A percentile compares a stretch with the other conserved stretches of the same genome.
Conservation (phyloP, 2,113 vertebrate species). For the Rhea pennata region DNA sequence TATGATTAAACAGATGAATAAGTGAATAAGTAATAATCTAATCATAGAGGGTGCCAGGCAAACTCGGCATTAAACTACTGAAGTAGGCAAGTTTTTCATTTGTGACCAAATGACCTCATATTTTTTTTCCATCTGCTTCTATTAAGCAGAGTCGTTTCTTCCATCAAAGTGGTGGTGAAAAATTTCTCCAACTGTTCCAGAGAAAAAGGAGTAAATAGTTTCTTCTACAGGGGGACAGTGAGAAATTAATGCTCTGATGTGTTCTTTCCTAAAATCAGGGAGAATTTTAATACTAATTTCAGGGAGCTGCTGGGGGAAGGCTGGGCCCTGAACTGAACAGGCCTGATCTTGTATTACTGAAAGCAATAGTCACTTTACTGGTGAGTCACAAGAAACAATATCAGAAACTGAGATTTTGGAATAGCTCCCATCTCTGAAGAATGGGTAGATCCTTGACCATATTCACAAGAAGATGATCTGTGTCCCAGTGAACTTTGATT, state of each 20-base stretch:
- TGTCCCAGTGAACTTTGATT: not conserved
- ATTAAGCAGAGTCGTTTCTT: slow-evolving; percentile 45
- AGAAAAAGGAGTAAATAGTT: not conserved
- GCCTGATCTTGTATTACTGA: not conserved
- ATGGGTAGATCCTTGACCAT: rapidly evolving
- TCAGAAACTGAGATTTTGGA: not conserved
- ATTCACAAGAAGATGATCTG: not conserved
- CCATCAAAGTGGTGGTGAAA: slow-evolving; percentile 17
- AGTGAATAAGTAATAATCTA: slow-evolving; percentile 72
- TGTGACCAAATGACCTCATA: slow-evolving; percentile 68
- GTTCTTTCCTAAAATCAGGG: not conserved
- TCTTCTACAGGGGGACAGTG: not conserved
- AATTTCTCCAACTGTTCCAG: slow-evolving; percentile 23
- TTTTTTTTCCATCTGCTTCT: slow-evolving; percentile 69
- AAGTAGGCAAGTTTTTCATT: slow-evolving; percentile 62
- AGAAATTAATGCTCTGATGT: not conserved
- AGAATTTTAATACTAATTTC: not conserved
- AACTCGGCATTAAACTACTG: slow-evolving; percentile 42
- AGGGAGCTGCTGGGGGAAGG: not conserved
- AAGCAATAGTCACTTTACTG: not conserved
- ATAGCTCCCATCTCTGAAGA: not conserved
- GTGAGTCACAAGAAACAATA: not conserved
- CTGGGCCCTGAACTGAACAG: not conserved
- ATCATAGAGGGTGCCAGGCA: slow-evolving; percentile 45
- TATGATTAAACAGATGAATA: slow-evolving; percentile 63